Conservation (phyloP, 2,797 vertebrate genomes). For the Pseudochaenichthys georgianus region DNA sequence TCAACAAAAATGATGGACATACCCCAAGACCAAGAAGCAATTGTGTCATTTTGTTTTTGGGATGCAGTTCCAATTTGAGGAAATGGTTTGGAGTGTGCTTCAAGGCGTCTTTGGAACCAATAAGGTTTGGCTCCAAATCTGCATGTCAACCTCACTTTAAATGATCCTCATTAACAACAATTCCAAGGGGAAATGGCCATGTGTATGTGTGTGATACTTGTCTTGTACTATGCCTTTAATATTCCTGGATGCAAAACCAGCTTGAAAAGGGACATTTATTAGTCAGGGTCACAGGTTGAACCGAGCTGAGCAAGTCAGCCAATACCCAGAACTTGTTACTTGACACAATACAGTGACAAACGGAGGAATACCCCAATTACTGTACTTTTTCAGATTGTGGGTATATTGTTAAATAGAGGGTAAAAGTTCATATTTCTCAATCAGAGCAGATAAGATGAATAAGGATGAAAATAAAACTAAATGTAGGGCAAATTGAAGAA, state of each 20-base stretch:
- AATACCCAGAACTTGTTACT: constrained; percentile 43
- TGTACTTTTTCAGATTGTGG: constrained; percentile 16
- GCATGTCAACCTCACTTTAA: constrained; percentile 79
- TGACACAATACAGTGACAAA: constrained; percentile 53
- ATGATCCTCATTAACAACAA: constrained; percentile 84
- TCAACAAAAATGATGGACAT: constrained; percentile 52
- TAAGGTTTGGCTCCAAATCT: constrained; percentile 74
- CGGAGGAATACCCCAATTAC: constrained; percentile 36
- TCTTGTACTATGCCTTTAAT: constrained; percentile 55
- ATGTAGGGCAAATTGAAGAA: constrained; percentile 40
- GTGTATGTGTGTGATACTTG: constrained; percentile 74
- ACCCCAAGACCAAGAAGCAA: constrained; percentile 71
- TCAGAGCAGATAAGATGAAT: too few relatives aligned
- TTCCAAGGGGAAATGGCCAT: constrained; percentile 77
- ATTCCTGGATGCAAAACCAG: constrained; percentile 62
- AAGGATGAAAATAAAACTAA: constrained; percentile 2
- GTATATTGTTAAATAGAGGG: background rate
- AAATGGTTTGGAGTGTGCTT: constrained; percentile 79
- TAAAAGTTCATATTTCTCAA: background rate
- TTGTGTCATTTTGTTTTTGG: constrained; percentile 72
- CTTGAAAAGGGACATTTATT: constrained; percentile 73
- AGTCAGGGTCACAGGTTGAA: constrained; percentile 65
- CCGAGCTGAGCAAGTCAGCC: constrained; percentile 34
- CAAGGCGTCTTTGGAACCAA: constrained; percentile 76
- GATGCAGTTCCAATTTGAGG: constrained; percentile 74